phyloP scores from a whole-genome alignment of 2,797 vertebrate species.

The Pseudotriccus pelzelni region DNA sequence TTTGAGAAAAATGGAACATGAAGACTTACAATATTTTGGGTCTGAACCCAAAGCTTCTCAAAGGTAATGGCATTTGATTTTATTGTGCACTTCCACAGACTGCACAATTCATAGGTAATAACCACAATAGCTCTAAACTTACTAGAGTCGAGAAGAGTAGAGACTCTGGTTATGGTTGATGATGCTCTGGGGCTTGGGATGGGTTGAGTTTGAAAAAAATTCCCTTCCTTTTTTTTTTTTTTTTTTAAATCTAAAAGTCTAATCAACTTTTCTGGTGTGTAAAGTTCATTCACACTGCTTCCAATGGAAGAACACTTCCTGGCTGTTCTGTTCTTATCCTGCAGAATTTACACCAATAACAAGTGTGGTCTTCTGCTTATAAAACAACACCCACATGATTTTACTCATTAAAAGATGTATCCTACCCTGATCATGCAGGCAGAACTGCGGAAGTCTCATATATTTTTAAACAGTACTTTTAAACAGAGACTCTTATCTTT shows the following conservation, averaged over 20 bases:
- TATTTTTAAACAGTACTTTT: background rate
- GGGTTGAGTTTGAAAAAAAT: background rate
- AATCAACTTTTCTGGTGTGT: background rate
- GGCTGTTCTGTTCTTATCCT: background rate
- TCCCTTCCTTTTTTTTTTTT: rapidly evolving
- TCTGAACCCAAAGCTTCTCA: background rate
- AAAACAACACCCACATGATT: background rate
- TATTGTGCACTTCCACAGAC: background rate
- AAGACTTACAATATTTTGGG: background rate
- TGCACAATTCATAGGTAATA: background rate
- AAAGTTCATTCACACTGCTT: background rate
- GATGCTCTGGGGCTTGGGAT: background rate
- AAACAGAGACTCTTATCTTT: background rate
- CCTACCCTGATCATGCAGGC: background rate
- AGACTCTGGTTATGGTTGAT: background rate
- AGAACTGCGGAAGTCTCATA: background rate
- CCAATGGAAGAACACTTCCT: background rate
- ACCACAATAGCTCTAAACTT: background rate
- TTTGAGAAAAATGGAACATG: background rate
- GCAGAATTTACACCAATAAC: background rate
- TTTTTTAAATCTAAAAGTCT: background rate
- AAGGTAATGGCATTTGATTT: background rate
- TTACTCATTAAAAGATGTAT: background rate
- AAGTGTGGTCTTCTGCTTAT: background rate
- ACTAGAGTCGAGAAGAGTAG: background rate